phyloP scores from a whole-genome alignment of 2,888 invertebrate genomes.

The Sylvicola cinctus region DNA sequence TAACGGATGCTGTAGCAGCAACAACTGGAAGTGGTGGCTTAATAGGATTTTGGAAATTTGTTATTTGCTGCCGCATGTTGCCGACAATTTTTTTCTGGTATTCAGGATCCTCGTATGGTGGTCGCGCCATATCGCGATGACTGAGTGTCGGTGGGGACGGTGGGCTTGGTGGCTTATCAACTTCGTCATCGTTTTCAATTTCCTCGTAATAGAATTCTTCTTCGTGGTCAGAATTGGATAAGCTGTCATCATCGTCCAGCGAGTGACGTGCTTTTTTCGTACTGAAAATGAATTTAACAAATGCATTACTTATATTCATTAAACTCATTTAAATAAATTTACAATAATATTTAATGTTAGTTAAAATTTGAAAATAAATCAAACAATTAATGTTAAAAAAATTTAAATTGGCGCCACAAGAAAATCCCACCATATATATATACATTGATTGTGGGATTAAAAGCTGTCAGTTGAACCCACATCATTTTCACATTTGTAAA shows the following conservation, averaged over 20 bases:
- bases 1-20: too few species aligned
- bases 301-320: too few species aligned
- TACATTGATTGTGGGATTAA: too few species aligned
- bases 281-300: constrained; percentile 11
- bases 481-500: too few species aligned
- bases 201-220: constrained; percentile 88
- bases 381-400: too few species aligned
- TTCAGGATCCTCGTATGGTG: constrained; percentile 85
- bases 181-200: constrained; percentile 38
- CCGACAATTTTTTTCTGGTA: constrained; percentile 67
- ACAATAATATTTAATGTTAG: too few species aligned
- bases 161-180: constrained; percentile 39
- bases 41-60: constrained; percentile 10
- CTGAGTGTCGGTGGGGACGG: constrained; percentile 70
- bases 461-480: too few species aligned
- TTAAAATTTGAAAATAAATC: too few species aligned
- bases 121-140: constrained; percentile 86
- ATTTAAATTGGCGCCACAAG: too few species aligned
- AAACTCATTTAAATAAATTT: too few species aligned
- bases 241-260: constrained; percentile 15
- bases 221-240: constrained; percentile 29
- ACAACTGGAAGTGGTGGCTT: constrained; percentile 5
- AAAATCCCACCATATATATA: too few species aligned
- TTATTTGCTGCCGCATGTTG: constrained; percentile 34
- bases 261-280: constrained; percentile 24